A percentile compares a stretch with the other conserved stretches of the same genome.
Evolutionary conservation across 2,113 vertebrate species (phyloP).

Genomic region (Brachyhypopomus gauderio): DNA sequence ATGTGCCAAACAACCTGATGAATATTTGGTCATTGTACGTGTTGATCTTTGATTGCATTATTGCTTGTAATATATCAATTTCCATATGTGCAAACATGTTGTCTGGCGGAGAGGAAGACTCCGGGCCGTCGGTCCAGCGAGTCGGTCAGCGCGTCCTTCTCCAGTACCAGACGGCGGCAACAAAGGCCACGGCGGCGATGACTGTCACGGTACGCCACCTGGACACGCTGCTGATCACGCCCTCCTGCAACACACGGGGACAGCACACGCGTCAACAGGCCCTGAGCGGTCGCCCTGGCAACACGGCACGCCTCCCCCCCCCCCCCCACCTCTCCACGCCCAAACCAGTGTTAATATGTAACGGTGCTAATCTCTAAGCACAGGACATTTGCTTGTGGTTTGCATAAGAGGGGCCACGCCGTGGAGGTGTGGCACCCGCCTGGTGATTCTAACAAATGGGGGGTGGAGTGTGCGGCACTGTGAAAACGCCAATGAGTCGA

Average conservation of each 20-base stretch:
- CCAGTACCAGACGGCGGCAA: constrained; percentile 68
- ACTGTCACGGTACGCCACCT: constrained; percentile 67
- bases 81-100: background rate
- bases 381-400: background rate
- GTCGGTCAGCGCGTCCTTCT: constrained; percentile 64
- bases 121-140: background rate
- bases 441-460: background rate
- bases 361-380: too few species aligned
- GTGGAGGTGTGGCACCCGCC: background rate
- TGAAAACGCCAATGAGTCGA: background rate
- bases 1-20: background rate
- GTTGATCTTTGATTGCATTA: background rate
- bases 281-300: too few species aligned
- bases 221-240: constrained; percentile 64
- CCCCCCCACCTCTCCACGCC: too few species aligned
- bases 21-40: constrained; percentile 9
- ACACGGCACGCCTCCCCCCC: too few species aligned
- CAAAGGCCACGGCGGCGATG: constrained; percentile 67
- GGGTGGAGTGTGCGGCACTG: background rate
- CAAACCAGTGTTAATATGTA: too few species aligned
- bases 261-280: background rate
- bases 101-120: background rate
- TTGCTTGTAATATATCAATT: constrained; percentile 33
- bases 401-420: background rate
- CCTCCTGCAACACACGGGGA: constrained; percentile 61